These are phyloP conservation scores for Lasiommata megera DNA, from an alignment of 2,888 invertebrate species.

Conservation along the genomic window DNA sequence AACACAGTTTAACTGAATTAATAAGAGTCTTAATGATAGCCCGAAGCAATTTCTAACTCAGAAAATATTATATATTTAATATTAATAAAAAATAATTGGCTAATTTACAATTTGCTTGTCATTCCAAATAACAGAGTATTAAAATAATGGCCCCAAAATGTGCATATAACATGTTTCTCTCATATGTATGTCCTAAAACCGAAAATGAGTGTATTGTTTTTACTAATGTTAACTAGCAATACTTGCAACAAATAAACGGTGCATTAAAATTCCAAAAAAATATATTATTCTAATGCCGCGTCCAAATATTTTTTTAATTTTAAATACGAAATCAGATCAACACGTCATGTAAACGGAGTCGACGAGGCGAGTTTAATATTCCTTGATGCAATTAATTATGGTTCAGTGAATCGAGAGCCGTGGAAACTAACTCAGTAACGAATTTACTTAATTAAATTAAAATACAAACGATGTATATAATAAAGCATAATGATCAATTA, in stretches of 20 bases:
- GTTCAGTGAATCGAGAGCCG: neutral
- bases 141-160: too few species aligned
- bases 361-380: neutral
- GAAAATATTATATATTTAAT: neutral
- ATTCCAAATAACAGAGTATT: too few species aligned
- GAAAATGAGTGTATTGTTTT: too few species aligned
- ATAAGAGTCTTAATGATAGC: neutral
- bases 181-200: too few species aligned
- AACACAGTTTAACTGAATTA: neutral
- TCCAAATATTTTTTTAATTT: neutral
- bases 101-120: too few species aligned
- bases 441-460: neutral
- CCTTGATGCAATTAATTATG: conserved; percentile 1
- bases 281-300: too few species aligned
- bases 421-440: neutral
- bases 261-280: too few species aligned
- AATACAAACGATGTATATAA: too few species aligned
- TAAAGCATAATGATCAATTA: too few species aligned
- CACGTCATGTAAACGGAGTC: neutral
- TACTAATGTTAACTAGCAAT: too few species aligned
- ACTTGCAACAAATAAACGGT: too few species aligned
- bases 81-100: neutral
- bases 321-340: neutral
- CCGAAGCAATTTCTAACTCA: neutral
- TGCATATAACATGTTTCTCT: too few species aligned